Evolutionary conservation across 2,797 vertebrate genomes (phyloP), one percentile per base, ranked within the genome.

Genomic region (Delichon dasypus): DNA sequence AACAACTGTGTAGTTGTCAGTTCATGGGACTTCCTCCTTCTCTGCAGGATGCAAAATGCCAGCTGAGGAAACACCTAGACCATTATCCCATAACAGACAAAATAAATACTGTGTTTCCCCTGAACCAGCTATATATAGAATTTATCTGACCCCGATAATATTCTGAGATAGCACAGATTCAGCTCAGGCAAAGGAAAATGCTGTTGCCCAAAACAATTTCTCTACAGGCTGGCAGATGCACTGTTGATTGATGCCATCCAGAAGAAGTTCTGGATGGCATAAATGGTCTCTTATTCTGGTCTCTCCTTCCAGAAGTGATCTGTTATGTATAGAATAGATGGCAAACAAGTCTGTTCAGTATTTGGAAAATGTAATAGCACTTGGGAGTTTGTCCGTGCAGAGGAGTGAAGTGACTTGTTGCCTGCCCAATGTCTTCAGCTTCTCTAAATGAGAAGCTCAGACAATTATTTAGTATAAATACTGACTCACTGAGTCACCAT

Each of bases 1-100:
- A 70, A 92, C 45, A 94, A 90, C 55, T 80, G 64, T 14, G 5
- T 89, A 93, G 75, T 91, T 93, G 82, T 95, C 89, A 94, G 78
- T 91, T 93, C 58, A 44, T 45, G 76, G 92, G 89, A 97, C 97
- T 95, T 95, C 85, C 94, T 97, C 19, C 67, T 93, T 87, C 84
- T 94, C 92, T 2, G 62, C 72, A 93, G 79, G 64, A 61, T 93
- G 76, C 44, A 27, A 73, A 96, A 67, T 81, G 67, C 76, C 94
- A 95, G 76, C 85, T 87, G 75, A 96, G 88, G 86, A 65, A 86
- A 89, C 4, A 13, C 79, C 62, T 36, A 44, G 45, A 92, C 89
- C 62, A 30, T 94, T 95, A 85, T 75, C 55, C 74, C 21, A 7
- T 13, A 89, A 67, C 65, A 93, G 61, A 72, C 77, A 96, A 82